These are phyloP conservation scores for Cydia pomonella DNA, from an alignment of 1,140 invertebrate species.

Conservation along the genomic window DNA sequence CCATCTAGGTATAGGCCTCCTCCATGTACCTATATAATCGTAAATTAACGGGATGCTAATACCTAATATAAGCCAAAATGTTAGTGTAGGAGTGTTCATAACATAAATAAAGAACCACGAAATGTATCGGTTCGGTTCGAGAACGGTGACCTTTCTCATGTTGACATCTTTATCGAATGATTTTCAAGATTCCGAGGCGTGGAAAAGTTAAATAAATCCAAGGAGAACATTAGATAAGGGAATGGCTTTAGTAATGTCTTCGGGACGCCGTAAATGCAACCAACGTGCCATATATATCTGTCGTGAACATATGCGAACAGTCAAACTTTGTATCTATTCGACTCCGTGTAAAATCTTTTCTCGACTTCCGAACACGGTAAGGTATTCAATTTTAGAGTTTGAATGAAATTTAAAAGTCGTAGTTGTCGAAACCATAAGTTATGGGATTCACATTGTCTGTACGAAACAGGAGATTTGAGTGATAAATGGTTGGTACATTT, in stretches of 20 bases:
- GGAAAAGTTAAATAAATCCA: constrained; percentile 79
- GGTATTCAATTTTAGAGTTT: constrained; percentile 14
- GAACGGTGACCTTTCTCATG: constrained; percentile 68
- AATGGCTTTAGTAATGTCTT: constrained; percentile 79
- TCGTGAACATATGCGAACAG: constrained; percentile 56
- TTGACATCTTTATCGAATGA: constrained; percentile 75
- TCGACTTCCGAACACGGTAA: neutral
- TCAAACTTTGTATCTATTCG: constrained; percentile 50
- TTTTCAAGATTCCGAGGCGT: constrained; percentile 73
- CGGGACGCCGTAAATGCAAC: constrained; percentile 78
- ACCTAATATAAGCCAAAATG: neutral
- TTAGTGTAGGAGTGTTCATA: constrained; percentile 26
- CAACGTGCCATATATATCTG: constrained; percentile 73
- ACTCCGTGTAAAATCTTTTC: constrained; percentile 13
- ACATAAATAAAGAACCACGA: constrained; percentile 24
- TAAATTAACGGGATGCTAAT: neutral
- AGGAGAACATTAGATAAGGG: constrained; percentile 75
- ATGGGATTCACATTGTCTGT: constrained; percentile 17
- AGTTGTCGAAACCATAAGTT: neutral
- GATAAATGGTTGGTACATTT: constrained; percentile 28
- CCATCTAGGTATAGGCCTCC: no score
- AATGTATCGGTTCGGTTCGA: constrained; percentile 47
- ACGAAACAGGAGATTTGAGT: constrained; percentile 29
- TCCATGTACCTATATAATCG: no score
- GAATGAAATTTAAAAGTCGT: constrained; percentile 14